phyloP scores from a whole-genome alignment of 2,113 vertebrate species.

The Todiramphus chloris region DNA sequence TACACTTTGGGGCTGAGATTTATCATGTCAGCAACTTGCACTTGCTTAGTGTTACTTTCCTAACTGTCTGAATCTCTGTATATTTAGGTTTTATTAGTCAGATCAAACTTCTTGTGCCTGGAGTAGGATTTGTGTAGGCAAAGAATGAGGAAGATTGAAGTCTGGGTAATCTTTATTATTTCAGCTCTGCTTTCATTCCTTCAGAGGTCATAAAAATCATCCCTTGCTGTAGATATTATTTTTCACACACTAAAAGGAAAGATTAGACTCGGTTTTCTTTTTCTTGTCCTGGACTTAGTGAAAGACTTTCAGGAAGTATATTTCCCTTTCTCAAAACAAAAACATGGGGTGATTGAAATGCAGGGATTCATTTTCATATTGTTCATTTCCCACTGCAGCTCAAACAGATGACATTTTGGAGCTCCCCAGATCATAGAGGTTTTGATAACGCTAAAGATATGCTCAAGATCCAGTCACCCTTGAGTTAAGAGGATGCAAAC shows the following conservation, averaged over 20 bases:
- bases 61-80: not conserved
- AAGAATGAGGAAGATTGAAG: not conserved
- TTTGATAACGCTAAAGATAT: slow-evolving; percentile 49
- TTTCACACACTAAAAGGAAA: slow-evolving; percentile 21
- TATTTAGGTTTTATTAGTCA: not conserved
- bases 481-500: slow-evolving; percentile 60
- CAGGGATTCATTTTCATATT: slow-evolving; percentile 44
- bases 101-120: not conserved
- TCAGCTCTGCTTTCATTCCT: slow-evolving; percentile 13
- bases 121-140: not conserved
- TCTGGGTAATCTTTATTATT: slow-evolving; percentile 34
- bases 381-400: slow-evolving; percentile 36
- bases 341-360: not conserved
- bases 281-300: not conserved
- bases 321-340: slow-evolving; percentile 53
- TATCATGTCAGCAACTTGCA: not conserved
- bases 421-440: not conserved
- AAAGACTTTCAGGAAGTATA: slow-evolving; percentile 47
- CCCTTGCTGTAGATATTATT: slow-evolving; percentile 14
- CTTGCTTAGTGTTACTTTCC: not conserved
- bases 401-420: not conserved
- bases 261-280: not conserved
- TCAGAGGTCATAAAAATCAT: slow-evolving; percentile 39
- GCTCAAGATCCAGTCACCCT: slow-evolving; percentile 40
- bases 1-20: not conserved